phyloP scores from a whole-genome alignment of 2,888 invertebrate genomes.

The Trachelus iudaicus region DNA sequence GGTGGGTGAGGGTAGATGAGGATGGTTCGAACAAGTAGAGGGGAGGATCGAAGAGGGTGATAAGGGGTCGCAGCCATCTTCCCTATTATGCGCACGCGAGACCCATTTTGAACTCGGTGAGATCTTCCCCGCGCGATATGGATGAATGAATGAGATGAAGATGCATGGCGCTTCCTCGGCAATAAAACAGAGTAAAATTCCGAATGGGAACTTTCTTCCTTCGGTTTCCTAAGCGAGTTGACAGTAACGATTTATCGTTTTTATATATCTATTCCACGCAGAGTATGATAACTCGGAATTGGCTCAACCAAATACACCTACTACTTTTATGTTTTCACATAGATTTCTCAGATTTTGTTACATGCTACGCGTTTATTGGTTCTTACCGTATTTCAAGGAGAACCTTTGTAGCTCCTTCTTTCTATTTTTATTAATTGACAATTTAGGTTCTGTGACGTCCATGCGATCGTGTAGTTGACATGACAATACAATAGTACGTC shows the following conservation, averaged over 20 bases:
- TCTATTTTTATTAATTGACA: too few relatives aligned
- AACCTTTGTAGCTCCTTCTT: too few relatives aligned
- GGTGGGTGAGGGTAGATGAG: constrained; percentile 46
- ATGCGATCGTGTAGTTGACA: too few relatives aligned
- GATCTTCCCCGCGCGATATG: constrained; percentile 9
- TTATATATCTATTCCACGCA: constrained; percentile 30
- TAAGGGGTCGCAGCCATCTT: constrained; percentile 52
- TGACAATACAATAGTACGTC: too few relatives aligned
- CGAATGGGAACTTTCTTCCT: neutral
- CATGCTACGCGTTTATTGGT: too few relatives aligned
- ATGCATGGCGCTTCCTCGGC: constrained; percentile 31
- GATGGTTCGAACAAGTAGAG: too few relatives aligned
- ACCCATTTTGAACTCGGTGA: constrained; percentile 8
- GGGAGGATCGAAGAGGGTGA: constrained; percentile 36
- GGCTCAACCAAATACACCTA: constrained; percentile 7
- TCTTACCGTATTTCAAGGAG: too few relatives aligned
- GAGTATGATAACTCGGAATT: constrained; percentile 45
- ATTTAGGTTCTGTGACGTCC: too few relatives aligned
- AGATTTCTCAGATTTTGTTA: too few relatives aligned
- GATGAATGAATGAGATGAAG: constrained; percentile 36
- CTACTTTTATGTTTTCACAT: neutral
- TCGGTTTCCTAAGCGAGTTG: neutral
- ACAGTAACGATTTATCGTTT: constrained; percentile 39
- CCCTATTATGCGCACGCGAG: constrained; percentile 46
- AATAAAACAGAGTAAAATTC: constrained; percentile 32